These are phyloP conservation scores for Limnothrissa miodon DNA, from an alignment of 2,113 vertebrate genomes.

Conservation along the genomic window DNA sequence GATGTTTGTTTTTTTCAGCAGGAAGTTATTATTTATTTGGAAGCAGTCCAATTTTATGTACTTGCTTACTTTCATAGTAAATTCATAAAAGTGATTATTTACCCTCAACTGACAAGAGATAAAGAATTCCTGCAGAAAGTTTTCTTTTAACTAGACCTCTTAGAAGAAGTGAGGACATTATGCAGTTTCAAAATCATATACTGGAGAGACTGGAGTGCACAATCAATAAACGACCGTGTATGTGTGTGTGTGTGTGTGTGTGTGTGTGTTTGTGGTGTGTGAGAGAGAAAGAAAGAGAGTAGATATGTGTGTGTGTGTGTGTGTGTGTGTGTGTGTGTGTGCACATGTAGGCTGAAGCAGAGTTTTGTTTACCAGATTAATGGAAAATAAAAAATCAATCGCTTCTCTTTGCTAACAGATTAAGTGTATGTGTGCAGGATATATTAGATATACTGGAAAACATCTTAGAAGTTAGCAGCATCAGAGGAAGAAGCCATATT, in stretches of 20 bases:
- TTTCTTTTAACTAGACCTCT: neutral
- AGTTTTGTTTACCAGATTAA: conserved; percentile 61
- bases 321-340: conserved; percentile 23
- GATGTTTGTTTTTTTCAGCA: neutral
- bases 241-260: neutral
- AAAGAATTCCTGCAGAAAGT: neutral
- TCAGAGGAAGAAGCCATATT: neutral
- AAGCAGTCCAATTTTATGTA: neutral
- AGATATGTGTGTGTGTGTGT: neutral
- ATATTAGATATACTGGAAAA: neutral
- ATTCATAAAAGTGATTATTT: neutral
- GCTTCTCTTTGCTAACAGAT: conserved; percentile 36
- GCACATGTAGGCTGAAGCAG: conserved; percentile 16
- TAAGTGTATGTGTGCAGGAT: conserved; percentile 17
- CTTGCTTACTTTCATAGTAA: neutral
- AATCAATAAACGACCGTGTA: neutral
- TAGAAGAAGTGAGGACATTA: neutral
- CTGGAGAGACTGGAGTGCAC: neutral
- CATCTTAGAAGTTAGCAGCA: neutral
- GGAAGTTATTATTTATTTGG: neutral
- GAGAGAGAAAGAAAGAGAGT: too few species aligned
- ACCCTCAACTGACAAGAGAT: neutral
- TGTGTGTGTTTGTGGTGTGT: too few species aligned
- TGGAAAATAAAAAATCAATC: conserved; percentile 58
- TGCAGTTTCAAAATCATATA: neutral